phyloP scores from a whole-genome alignment of 1,140 invertebrate genomes.

The Cataglyphis hispanica region DNA sequence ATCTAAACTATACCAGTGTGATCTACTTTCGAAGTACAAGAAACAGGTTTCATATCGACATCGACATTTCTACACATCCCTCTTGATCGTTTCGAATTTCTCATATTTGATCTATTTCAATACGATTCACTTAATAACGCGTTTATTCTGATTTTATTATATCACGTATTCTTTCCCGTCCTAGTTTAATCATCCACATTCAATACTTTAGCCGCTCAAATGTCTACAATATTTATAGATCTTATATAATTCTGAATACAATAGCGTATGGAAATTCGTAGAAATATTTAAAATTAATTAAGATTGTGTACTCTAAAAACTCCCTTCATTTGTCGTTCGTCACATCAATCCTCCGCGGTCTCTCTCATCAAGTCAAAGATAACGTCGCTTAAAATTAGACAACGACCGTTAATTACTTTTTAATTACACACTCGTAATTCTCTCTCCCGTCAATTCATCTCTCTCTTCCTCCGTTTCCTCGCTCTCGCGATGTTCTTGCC shows the following conservation, averaged over 20 bases:
- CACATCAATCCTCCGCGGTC: conserved; percentile 53
- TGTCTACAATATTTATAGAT: no score
- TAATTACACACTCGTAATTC: conserved; percentile 60
- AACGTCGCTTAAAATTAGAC: conserved; percentile 76
- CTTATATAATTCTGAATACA: no score
- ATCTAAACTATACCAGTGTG: neutral
- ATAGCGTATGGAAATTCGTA: no score
- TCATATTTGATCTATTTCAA: conserved; percentile 10
- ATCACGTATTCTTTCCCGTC: neutral
- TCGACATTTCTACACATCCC: neutral
- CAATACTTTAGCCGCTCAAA: no score
- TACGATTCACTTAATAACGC: conserved; percentile 19
- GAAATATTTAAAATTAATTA: no score
- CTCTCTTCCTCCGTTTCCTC: conserved; percentile 44
- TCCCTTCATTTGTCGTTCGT: conserved; percentile 32
- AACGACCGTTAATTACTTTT: conserved; percentile 73
- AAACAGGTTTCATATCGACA: neutral
- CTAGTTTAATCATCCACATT: no score
- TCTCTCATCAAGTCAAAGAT: conserved; percentile 57
- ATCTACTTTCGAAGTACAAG: neutral
- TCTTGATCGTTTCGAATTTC: neutral
- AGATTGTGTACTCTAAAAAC: conserved; percentile 16
- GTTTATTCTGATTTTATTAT: neutral
- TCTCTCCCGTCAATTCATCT: conserved; percentile 6
- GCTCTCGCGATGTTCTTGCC: neutral